These are phyloP conservation scores for Melipona bicolor DNA, from an alignment of 2,888 invertebrate species.

Conservation along the genomic window DNA sequence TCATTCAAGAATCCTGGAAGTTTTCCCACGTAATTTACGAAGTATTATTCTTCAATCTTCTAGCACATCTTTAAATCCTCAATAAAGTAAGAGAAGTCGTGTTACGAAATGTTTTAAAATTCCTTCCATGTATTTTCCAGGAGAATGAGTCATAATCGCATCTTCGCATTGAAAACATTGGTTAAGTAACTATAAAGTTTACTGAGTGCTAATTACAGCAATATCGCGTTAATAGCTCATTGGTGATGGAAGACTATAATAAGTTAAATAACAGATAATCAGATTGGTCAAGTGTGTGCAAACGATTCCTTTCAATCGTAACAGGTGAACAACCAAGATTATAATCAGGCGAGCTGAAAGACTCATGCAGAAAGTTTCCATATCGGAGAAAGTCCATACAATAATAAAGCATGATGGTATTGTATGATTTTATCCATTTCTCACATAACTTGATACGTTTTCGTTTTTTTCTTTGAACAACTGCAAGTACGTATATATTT, in stretches of 20 bases:
- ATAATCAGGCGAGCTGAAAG: not conserved
- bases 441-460: conserved; percentile 53
- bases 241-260: not conserved
- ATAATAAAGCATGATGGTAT: conserved; percentile 41
- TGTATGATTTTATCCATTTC: conserved; percentile 49
- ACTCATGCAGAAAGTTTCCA: conserved; percentile 41
- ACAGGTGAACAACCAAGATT: not conserved
- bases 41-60: not conserved
- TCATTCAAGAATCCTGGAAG: not conserved
- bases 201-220: not conserved
- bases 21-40: not conserved
- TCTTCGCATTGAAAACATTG: not conserved
- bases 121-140: not conserved
- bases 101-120: not conserved
- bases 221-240: conserved; percentile 14
- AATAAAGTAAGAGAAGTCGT: not conserved
- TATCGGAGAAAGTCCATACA: conserved; percentile 56
- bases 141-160: not conserved
- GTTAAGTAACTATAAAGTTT: conserved; percentile 7
- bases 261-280: conserved; percentile 6
- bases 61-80: not conserved
- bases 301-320: not conserved
- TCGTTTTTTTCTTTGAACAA: conserved; percentile 26
- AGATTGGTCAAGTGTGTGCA: not conserved
- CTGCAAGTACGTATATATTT: conserved; percentile 8